A percentile compares a stretch with the other conserved stretches of the same genome.
phyloP scores from a whole-genome alignment of 2,113 vertebrate species.

The Danionella cerebrum region DNA sequence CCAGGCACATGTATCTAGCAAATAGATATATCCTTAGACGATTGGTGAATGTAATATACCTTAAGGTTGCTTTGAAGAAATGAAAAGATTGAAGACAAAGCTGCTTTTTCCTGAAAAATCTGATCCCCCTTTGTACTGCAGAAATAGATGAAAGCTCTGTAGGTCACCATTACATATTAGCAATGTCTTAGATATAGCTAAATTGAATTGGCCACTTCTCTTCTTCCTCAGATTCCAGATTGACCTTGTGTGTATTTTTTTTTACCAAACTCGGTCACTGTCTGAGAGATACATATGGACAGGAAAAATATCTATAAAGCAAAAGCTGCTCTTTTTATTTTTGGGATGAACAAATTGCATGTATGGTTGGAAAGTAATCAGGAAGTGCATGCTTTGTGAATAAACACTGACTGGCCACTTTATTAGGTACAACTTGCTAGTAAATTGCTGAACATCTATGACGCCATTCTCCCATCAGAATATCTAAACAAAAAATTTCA shows the following conservation, averaged over 20 bases:
- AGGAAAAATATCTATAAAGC: too few species aligned
- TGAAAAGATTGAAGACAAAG: neutral
- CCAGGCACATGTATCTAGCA: neutral
- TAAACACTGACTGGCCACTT: too few species aligned
- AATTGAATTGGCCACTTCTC: neutral
- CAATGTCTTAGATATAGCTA: neutral
- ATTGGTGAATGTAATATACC: neutral
- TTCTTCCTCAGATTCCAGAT: neutral
- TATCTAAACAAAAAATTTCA: too few species aligned
- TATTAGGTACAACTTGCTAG: too few species aligned
- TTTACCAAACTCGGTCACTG: neutral
- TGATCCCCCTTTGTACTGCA: neutral
- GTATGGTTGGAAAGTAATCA: too few species aligned
- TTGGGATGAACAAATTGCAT: too few species aligned
- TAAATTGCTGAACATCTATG: too few species aligned
- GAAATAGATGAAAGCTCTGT: neutral
- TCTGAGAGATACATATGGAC: neutral
- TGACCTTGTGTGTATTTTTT: neutral
- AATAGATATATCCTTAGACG: neutral
- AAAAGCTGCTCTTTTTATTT: too few species aligned
- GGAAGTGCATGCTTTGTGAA: too few species aligned
- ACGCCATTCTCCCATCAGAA: too few species aligned
- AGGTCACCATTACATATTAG: neutral
- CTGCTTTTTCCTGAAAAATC: neutral
- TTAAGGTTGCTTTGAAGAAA: neutral